These are phyloP conservation scores for Ammospiza nelsoni DNA, from an alignment of 2,113 vertebrate genomes.

Conservation along the genomic window DNA sequence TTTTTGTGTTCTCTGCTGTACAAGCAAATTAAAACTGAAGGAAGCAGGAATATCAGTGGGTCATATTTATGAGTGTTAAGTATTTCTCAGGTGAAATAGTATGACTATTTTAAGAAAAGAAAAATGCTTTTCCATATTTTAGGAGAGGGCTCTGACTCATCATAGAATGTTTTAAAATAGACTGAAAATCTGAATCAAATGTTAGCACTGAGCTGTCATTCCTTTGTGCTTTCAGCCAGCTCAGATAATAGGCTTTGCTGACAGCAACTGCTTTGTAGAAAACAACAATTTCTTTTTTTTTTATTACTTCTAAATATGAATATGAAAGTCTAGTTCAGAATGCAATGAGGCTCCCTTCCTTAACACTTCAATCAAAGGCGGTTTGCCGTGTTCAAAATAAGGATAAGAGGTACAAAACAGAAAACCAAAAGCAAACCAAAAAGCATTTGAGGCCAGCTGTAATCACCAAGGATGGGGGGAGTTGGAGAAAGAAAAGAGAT, in stretches of 20 bases:
- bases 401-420: not conserved
- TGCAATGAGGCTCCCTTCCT: not conserved
- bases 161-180: not conserved
- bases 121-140: not conserved
- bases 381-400: not conserved
- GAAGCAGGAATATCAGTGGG: not conserved
- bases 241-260: not conserved
- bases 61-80: not conserved
- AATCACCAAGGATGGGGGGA: not conserved
- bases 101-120: not conserved
- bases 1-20: not conserved
- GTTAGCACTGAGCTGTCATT: not conserved
- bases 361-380: not conserved
- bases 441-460: not conserved
- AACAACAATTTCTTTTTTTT: not conserved
- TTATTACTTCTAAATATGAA: not conserved
- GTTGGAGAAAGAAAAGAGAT: not conserved
- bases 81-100: not conserved
- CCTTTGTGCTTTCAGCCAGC: not conserved
- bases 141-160: not conserved
- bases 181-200: not conserved
- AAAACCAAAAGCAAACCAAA: too few species aligned
- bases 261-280: not conserved
- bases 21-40: not conserved
- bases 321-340: not conserved